Conservation (phyloP, 2,888 invertebrate species). For the Philonicus albiceps region DNA sequence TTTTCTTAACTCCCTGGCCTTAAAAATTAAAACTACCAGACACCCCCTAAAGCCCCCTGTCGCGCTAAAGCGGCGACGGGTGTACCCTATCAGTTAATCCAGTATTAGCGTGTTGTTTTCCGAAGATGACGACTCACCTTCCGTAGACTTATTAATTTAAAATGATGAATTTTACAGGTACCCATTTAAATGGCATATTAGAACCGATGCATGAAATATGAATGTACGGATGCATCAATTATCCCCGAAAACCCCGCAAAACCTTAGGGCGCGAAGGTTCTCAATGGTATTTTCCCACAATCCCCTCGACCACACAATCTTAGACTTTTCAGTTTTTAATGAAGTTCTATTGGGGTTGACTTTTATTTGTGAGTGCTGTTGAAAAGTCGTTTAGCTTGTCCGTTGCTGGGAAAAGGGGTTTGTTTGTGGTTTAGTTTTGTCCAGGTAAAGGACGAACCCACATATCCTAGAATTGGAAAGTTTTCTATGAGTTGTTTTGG, state of each 20-base stretch:
- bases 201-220: background rate
- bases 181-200: conserved; percentile 2
- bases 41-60: background rate
- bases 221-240: background rate
- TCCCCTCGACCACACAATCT: background rate
- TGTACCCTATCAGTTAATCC: background rate
- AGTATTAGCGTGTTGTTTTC: conserved; percentile 1
- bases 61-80: background rate
- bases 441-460: background rate
- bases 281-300: background rate
- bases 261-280: background rate
- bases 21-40: background rate
- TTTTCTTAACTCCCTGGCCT: background rate
- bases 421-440: background rate
- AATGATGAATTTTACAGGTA: conserved; percentile 12
- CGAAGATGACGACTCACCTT: conserved; percentile 18
- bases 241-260: background rate
- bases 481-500: background rate
- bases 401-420: background rate
- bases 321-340: background rate
- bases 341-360: background rate
- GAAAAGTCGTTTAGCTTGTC: background rate
- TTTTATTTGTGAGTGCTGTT: background rate
- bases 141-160: background rate
- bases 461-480: background rate